Evolutionary conservation across 2,888 invertebrate species (phyloP), one percentile per base, ranked within the genome.

Genomic region (Altica lythri): DNA sequence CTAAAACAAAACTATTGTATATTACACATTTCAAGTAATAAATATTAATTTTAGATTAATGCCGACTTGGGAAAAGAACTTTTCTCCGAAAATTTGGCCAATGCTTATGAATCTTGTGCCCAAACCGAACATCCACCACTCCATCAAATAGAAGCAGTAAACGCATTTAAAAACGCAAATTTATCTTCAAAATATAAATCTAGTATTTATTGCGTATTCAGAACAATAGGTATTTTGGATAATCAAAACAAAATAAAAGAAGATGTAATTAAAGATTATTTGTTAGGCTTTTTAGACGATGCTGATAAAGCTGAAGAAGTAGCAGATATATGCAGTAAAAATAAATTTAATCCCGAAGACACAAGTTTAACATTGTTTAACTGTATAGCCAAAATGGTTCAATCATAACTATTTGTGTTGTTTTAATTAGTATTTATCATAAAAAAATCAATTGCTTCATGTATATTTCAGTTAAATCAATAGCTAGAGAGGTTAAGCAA

Each of bases 231-330:
- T 5, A 19, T 45, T 19, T 34, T 34, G 8, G 8, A 13, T 12
- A 5, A 10, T 8, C 19, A 32, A 9, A 12, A 9, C 12, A 34
- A 45, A 4, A 22, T 45, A 4, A 16, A 34, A 9, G 5, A 22
- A 10, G 45, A 45, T 18, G 1, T 14, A 4, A 3, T 45, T 30
- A 3, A 22, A 27, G 4, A 18, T 5, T 4, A 17, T 22, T 13
- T 45, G n/a, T 13, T 4, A 14, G 2, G 3, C 3, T 5, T 34
- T 13, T 8, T 10, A 1, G 45, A 45, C 6, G 34, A 45, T 34
- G 34, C 14, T 10, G 34, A 45, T 34, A 19, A 14, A 13, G 14
- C 14, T n/a, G 34, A 45, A 34, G 45, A 45, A 30, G 10, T 34
- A 34, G 8, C 45, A 2, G 45, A 22, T 14, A 8, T 3, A 4